These are phyloP conservation scores for Megalopta genalis DNA, from an alignment of 1,140 invertebrate species.

Conservation along the genomic window DNA sequence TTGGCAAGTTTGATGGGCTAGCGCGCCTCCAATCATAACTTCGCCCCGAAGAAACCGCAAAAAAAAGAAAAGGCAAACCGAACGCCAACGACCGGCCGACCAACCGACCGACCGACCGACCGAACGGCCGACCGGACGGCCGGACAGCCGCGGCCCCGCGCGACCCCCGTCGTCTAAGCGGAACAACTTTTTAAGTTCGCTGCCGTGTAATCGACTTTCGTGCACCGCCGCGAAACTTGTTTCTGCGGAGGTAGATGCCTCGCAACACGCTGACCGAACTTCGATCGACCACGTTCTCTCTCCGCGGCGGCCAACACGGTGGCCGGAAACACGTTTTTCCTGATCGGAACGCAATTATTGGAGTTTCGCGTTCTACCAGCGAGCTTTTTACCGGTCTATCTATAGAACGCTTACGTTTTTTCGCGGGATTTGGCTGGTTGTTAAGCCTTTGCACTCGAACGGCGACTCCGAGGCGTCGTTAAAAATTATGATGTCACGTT, in stretches of 20 bases:
- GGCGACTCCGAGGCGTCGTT: too few species aligned
- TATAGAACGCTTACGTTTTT: too few species aligned
- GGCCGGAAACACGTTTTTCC: too few species aligned
- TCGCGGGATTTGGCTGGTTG: too few species aligned
- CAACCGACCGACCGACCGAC: neutral
- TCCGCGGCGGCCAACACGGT: too few species aligned
- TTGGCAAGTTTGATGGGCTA: slow-evolving; percentile 29
- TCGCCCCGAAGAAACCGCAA: slow-evolving; percentile 11
- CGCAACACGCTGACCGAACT: neutral
- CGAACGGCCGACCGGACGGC: neutral
- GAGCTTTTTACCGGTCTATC: too few species aligned
- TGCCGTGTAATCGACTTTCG: slow-evolving; percentile 27
- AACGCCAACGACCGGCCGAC: neutral
- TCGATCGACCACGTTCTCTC: neutral
- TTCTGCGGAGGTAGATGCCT: neutral
- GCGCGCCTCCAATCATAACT: slow-evolving; percentile 26
- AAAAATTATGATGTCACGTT: too few species aligned
- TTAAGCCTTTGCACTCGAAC: too few species aligned
- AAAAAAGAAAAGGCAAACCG: neutral
- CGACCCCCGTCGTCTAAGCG: slow-evolving; percentile 8
- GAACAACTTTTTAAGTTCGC: slow-evolving; percentile 28
- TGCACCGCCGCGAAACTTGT: neutral
- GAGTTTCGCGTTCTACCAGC: too few species aligned
- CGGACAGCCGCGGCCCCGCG: too few species aligned
- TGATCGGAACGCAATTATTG: too few species aligned